These are phyloP conservation scores for Antrozous pallidus DNA, from an alignment of 2,797 vertebrate species.

Conservation along the genomic window DNA sequence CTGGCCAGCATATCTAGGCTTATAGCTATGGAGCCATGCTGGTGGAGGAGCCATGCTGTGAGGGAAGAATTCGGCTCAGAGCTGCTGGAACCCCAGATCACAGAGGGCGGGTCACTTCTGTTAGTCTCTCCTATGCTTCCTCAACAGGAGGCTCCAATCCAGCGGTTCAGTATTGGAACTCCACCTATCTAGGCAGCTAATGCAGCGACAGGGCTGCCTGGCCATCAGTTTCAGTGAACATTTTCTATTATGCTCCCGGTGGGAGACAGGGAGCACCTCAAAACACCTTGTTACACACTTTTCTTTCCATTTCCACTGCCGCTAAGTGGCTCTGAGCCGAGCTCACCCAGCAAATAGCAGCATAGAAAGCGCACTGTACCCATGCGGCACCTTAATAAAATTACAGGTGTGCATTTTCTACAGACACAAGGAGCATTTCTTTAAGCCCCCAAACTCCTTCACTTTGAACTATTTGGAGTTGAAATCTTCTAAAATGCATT, in stretches of 20 bases:
- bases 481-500: constrained; percentile 1
- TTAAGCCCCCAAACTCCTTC: not conserved
- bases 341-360: not conserved
- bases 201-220: not conserved
- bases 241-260: not conserved
- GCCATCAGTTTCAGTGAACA: not conserved
- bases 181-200: not conserved
- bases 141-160: not conserved
- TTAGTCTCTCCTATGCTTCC: not conserved
- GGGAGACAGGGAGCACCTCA: not conserved
- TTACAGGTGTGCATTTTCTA: not conserved
- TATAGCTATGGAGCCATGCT: not conserved
- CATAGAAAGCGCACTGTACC: not conserved
- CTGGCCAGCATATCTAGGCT: not conserved
- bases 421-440: not conserved
- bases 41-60: not conserved
- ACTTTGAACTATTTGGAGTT: not conserved
- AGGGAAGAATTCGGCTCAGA: not conserved
- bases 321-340: not conserved
- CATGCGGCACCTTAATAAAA: not conserved
- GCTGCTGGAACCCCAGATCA: not conserved
- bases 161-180: rapidly evolving
- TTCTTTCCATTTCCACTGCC: not conserved
- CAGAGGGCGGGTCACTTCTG: not conserved
- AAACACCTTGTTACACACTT: not conserved